Base-by-base conservation (phyloP, 23 tunicate genomes). In the Halocynthia aurantium region DNA sequence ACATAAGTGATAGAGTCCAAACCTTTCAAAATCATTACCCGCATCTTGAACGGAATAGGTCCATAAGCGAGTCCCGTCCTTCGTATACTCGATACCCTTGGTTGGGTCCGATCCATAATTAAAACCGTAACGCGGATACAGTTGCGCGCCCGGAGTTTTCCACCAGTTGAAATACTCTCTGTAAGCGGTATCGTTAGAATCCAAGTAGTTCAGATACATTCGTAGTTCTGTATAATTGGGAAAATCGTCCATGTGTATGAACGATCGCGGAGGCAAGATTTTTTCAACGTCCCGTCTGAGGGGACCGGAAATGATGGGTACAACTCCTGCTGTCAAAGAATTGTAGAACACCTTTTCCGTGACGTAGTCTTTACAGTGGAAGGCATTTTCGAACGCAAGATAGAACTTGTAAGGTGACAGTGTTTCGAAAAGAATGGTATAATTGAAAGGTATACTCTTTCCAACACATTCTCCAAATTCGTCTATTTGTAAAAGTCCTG, bases 331-430 rank as follows among this genome's bases (percentile, higher is more conserved):
- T 13, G 52, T 57, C n/a, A 85, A 62, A 7, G 64, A 70, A 22
- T 85, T 85, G 60, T 72, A 79, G 66, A 81, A 77, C 50, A 76
- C 56, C 61, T 85, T 85, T 60, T 85, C 89, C n/a, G 91, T 80
- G 50, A 86, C 20, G 73, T 86, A 86, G 55, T 86, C 91, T 21
- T 55, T 50, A 53, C 91, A 86, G 8, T 67, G 71, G 5, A 63
- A 31, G 6, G 91, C 63, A 58, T 88, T 88, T 78, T 88, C 94
- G 65, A 88, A 88, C 10, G 94, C 94, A 44, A 88, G 68, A 68
- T 88, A 88, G 65, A 88, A 88, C 75, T 86, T 88, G 71, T 49
- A 60, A 72, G 82, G 53, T 20, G 31, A 40, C 66, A 84, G 52
- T 56, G 73, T 52, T 12, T 84, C 69, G 52, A 53, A 84, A 7